Evolutionary conservation across 2,113 vertebrate species (phyloP).

Genomic region (Oreotrochilus melanogaster): DNA sequence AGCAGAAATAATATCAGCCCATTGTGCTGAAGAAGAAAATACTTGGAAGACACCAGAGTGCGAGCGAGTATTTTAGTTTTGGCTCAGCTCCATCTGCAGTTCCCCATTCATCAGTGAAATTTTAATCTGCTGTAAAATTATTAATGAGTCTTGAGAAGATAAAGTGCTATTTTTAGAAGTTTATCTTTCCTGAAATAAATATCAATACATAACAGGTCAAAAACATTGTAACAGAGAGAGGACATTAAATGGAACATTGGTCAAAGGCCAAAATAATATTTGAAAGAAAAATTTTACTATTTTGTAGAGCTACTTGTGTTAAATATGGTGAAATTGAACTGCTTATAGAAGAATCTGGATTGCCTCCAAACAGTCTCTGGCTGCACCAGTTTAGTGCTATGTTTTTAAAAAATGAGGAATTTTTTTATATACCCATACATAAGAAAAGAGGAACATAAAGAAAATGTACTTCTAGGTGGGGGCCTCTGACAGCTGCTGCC

Average conservation of each 20-base stretch:
- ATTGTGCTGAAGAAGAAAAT: conserved; percentile 49
- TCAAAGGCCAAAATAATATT: conserved; percentile 66
- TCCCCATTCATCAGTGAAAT: conserved; percentile 55
- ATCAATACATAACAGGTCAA: conserved; percentile 15
- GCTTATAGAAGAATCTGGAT: conserved; percentile 70
- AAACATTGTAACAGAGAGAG: conserved; percentile 22
- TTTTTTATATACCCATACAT: background rate
- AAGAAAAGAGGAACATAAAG: background rate
- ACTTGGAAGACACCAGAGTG: conserved; percentile 33
- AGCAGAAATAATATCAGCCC: conserved; percentile 46
- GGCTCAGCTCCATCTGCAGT: conserved; percentile 20
- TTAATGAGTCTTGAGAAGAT: conserved; percentile 46
- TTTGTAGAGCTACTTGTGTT: conserved; percentile 37
- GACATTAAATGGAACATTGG: conserved; percentile 44
- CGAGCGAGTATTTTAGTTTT: conserved; percentile 46
- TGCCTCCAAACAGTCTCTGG: conserved; percentile 49
- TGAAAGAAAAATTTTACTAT: conserved; percentile 50
- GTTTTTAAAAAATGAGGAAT: background rate
- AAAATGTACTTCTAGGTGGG: background rate
- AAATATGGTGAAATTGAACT: conserved; percentile 52
- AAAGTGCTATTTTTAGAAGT: conserved; percentile 51
- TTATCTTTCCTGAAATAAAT: conserved; percentile 58
- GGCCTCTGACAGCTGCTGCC: background rate
- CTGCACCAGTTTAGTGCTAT: background rate
- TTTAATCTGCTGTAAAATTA: conserved; percentile 53